Conservation (phyloP, 2,797 vertebrate species). For the Pantherophis vulpinus region DNA sequence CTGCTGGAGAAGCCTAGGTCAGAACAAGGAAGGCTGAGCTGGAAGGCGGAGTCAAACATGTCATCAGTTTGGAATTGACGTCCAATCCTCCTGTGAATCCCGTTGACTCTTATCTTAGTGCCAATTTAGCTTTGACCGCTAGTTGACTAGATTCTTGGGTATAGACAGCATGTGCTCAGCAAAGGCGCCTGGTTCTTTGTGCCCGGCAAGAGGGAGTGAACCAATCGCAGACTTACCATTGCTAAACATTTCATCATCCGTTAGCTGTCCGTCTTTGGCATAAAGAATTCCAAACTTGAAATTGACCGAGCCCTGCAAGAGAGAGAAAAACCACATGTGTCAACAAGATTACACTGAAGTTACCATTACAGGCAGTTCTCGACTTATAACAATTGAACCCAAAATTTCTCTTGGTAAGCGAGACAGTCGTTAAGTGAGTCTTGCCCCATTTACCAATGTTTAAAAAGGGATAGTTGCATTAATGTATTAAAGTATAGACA, state of each 20-base stretch:
- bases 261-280: conserved; percentile 97
- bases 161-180: background rate
- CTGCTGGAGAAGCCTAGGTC: too few species aligned
- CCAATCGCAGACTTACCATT: conserved; percentile 81
- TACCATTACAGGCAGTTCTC: background rate
- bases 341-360: background rate
- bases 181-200: background rate
- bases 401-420: background rate
- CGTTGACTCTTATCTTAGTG: background rate
- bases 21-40: background rate
- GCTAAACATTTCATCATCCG: conserved; percentile 99
- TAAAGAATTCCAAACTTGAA: conserved; percentile 98
- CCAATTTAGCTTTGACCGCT: background rate
- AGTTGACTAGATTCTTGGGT: background rate
- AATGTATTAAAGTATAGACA: background rate
- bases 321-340: background rate
- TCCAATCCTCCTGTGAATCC: background rate
- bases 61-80: background rate
- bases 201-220: background rate
- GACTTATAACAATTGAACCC: background rate
- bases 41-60: background rate
- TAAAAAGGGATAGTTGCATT: background rate
- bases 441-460: background rate
- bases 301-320: conserved; percentile 92
- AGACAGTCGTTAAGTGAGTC: background rate